Base-by-base conservation (phyloP, 1,140 invertebrate species). In the Bradynema listronoti region DNA sequence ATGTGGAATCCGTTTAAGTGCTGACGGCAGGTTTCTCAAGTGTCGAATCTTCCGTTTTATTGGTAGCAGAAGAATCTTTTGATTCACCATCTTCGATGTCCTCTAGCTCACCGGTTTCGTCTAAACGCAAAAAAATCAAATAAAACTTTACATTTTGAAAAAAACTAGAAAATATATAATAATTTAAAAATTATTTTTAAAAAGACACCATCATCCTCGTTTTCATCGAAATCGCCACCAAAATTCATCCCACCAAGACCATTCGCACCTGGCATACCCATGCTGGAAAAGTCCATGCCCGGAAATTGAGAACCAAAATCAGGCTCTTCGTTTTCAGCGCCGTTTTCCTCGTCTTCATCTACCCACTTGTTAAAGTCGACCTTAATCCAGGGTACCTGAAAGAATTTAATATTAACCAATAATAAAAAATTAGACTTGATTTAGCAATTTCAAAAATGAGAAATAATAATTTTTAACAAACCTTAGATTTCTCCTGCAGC, bases 331-430 rank as follows among this genome's bases (percentile, higher is more conserved):
- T 0, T 22, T 11, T 61, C 64, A 0, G 86, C 87, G 56, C 84
- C 84, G 42, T 87, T 86, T 56, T 84, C 85, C 56, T 88, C 87
- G 73, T 87, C 89, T 80, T 96, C 91, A 83, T 96, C 91, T 78
- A 87, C 87, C 91, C 91, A 96, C 80, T 91, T 90, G 70, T 89
- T 87, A 78, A 96, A 97, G 79, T 97, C 92, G 65, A 90, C 87
- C 81, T 92, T 94, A 53, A 97, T 83, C 90, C 91, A 97, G 78
- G 94, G 91, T 67, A 86, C 85, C 80, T 82, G 65, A 61, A 78
- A 55, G 9, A 61, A 43, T 22, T 4, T 43, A 43, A 11, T 39
- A 11, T 39, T 39, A 19, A 9, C 22, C 3, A n/a, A n/a, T n/a
- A n/a, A n/a, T n/a, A n/a, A n/a, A n/a, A n/a, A n/a, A n/a, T n/a